phyloP scores from a whole-genome alignment of 2,113 vertebrate species.

The Phrynosoma platyrhinos region DNA sequence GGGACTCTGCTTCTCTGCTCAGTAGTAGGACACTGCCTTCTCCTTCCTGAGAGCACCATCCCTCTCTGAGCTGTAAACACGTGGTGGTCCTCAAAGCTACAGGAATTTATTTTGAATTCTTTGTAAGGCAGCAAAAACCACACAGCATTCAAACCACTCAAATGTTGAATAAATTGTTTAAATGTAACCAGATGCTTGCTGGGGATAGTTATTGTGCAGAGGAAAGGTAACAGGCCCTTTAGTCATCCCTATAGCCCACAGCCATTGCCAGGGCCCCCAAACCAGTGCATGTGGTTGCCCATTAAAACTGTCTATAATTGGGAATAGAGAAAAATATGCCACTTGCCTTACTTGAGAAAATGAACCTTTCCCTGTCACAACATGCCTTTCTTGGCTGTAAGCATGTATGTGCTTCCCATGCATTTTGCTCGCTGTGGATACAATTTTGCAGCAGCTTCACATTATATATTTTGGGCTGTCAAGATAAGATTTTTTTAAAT shows the following conservation, averaged over 20 bases:
- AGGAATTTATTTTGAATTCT: constrained; percentile 68
- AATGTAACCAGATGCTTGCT: constrained; percentile 62
- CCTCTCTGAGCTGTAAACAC: constrained; percentile 4
- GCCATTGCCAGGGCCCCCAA: background rate
- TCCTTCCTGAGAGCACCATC: background rate
- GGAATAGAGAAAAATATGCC: background rate
- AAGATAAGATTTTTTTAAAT: background rate
- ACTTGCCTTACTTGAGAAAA: background rate
- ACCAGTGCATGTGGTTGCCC: background rate
- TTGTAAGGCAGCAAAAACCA: constrained; percentile 66
- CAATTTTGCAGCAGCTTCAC: background rate
- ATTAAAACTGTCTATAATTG: background rate
- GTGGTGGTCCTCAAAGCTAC: constrained; percentile 31
- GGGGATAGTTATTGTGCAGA: constrained; percentile 3
- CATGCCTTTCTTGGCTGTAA: too few species aligned
- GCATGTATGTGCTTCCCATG: background rate
- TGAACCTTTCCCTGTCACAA: background rate
- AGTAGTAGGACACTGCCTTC: background rate
- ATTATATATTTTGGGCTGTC: background rate
- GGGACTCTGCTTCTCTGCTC: constrained; percentile 22
- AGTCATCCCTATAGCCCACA: constrained; percentile 10
- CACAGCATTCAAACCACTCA: constrained; percentile 61
- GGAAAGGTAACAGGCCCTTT: constrained; percentile 31
- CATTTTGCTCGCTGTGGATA: background rate
- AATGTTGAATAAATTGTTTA: constrained; percentile 65